Evolutionary conservation across 2,113 vertebrate species (phyloP).

Genomic region (Pituophis catenifer): DNA sequence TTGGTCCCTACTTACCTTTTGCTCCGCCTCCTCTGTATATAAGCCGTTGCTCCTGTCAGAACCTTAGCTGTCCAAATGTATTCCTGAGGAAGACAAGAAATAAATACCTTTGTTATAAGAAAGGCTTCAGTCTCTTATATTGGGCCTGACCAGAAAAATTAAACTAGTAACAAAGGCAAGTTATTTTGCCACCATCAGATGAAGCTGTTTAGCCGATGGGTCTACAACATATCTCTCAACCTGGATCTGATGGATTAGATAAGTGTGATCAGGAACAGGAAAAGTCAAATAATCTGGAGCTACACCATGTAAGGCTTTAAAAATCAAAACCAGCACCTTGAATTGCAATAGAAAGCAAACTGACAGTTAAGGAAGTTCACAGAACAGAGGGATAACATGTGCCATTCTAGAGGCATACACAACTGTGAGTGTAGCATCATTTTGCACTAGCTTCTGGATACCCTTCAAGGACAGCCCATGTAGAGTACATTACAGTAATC

Average conservation of each 20-base stretch:
- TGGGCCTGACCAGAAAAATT: no score
- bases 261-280: not conserved
- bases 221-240: not conserved
- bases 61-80: no score
- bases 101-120: no score
- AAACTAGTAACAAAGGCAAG: no score
- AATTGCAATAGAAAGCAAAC: not conserved
- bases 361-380: not conserved
- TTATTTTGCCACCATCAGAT: not conserved
- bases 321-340: not conserved
- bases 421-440: not conserved
- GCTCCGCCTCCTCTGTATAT: no score
- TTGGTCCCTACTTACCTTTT: no score
- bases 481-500: not conserved
- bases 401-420: not conserved
- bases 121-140: no score
- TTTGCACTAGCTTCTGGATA: not conserved
- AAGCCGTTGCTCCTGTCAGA: no score
- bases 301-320: not conserved
- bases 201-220: not conserved
- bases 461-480: not conserved
- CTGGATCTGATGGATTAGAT: not conserved
- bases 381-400: not conserved
- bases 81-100: no score
- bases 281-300: not conserved